Evolutionary conservation across 2,113 vertebrate species (phyloP), one percentile per base, ranked within the genome.

Genomic region (Geococcyx californianus): DNA sequence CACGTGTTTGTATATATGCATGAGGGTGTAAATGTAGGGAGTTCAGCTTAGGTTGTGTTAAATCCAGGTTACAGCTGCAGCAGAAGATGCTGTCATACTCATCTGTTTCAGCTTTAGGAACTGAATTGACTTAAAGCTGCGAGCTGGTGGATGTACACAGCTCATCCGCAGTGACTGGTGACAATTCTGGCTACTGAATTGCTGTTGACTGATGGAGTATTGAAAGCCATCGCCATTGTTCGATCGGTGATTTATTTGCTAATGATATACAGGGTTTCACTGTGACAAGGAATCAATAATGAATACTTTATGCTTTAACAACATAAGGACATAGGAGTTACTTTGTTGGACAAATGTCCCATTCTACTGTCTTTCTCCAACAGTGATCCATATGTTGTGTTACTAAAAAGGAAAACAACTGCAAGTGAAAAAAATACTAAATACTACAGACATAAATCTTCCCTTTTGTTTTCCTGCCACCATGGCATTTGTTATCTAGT

Each of bases 81-180:
- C n/a, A 44, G 34, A 18, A 58, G 33, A 4, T 38, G 21, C 11
- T 51, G 29, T 33, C n/a, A 10, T 11, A 8, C 13, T 23, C 29
- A 4, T 20, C 18, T 44, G 33, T 38, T 25, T 51, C 52, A 20
- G 36, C 25, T 66, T 40, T 76, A 47, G 73, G 40, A 76, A 23
- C 45, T 16, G 31, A 42, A 16, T 12, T 31, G 56, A 34, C 5
- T 5, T 7, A 26, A 70, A 52, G 16, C 31, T 1, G 0, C 5
- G 56, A 33, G 59, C 38, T 10, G 2, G 6, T 2, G 54, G 34
- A 21, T 2, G 1, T 4, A 7, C 1, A 8, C 11, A 20, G 64
- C 64, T 72, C 51, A 54, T 20, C 45, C 25, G 1, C 3, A 11
- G 33, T 4, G 28, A 6, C 52, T 17, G 26, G 16, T 42, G 25